Evolutionary conservation across 2,888 invertebrate genomes (phyloP).

Genomic region (Isoperla grammatica): DNA sequence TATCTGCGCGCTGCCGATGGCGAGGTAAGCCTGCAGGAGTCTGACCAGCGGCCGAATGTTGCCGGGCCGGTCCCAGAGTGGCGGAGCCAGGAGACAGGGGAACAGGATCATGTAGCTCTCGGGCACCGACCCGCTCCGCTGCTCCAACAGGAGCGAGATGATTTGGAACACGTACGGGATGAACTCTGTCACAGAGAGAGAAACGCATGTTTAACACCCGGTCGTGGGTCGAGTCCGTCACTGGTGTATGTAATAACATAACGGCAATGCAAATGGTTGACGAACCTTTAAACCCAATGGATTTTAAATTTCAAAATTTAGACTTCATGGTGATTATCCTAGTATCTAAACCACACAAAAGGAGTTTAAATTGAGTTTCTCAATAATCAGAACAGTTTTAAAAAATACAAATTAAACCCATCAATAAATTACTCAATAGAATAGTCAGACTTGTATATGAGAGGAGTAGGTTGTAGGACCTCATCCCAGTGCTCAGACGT

Average conservation of each 20-base stretch:
- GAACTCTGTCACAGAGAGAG: conserved; percentile 64
- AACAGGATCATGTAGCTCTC: conserved; percentile 85
- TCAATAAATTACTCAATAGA: neutral
- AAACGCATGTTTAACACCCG: no score
- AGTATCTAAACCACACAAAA: no score
- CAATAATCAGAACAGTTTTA: neutral
- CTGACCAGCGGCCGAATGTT: conserved; percentile 91
- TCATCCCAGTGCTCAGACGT: conserved; percentile 2
- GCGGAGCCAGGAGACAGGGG: conserved; percentile 82
- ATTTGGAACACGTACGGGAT: conserved; percentile 99
- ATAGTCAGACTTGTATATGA: no score
- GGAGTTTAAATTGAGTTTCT: no score
- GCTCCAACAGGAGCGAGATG: conserved; percentile 81
- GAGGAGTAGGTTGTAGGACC: neutral
- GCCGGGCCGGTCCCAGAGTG: conserved; percentile 89
- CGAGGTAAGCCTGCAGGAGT: conserved; percentile 82
- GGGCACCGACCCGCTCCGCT: conserved; percentile 60
- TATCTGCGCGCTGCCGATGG: conserved; percentile 64
- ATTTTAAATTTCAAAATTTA: neutral
- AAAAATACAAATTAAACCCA: neutral
- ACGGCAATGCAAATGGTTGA: neutral
- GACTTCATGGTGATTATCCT: no score
- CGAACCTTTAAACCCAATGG: neutral
- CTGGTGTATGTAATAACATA: conserved; percentile 10
- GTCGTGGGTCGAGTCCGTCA: neutral